phyloP scores from a whole-genome alignment of 2,888 invertebrate genomes.

The Falcaria lacertinaria region DNA sequence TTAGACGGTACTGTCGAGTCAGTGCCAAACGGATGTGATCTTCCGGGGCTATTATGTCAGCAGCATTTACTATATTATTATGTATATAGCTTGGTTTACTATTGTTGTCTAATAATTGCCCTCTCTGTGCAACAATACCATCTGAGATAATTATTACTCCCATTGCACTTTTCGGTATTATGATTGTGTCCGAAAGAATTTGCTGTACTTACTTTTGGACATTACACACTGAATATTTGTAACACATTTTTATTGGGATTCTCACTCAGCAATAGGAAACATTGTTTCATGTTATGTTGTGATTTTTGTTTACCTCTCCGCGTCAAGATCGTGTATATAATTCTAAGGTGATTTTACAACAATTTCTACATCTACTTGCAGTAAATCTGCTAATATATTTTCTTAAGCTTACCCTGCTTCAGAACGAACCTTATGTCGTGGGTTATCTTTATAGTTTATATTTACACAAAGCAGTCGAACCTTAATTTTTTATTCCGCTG shows the following conservation, averaged over 20 bases:
- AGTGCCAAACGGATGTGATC: constrained; percentile 70
- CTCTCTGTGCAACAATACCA: no score
- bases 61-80: constrained; percentile 23
- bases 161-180: no score
- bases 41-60: constrained; percentile 70
- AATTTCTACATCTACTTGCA: not conserved
- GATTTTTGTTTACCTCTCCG: not conserved
- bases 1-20: constrained; percentile 44
- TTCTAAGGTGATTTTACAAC: not conserved
- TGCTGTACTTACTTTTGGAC: no score
- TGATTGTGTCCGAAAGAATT: no score
- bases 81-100: constrained; percentile 6
- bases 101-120: not conserved
- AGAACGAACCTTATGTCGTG: no score
- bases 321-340: not conserved
- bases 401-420: no score
- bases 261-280: not conserved
- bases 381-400: not conserved
- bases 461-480: no score
- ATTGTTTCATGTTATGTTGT: no score
- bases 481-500: no score
- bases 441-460: no score
- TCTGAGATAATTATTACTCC: no score
- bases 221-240: no score
- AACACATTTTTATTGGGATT: not conserved